These are phyloP conservation scores for Pangasius sanitwongsei DNA, from an alignment of 2,797 vertebrate species.

Conservation along the genomic window DNA sequence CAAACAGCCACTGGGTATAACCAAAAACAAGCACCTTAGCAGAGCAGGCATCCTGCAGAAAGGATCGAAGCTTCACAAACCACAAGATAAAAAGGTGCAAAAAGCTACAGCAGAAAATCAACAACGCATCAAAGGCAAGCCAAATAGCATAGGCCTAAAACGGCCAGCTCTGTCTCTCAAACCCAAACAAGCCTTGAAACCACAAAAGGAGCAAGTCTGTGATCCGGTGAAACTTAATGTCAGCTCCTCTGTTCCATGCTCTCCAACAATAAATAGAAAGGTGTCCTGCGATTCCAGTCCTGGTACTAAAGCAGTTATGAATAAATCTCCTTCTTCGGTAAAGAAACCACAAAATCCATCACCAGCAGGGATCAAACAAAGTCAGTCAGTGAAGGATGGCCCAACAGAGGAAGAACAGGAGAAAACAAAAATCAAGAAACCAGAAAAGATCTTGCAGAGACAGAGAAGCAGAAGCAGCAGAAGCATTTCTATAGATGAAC, in stretches of 20 bases:
- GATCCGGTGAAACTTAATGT: conserved; percentile 68
- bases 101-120: conserved; percentile 66
- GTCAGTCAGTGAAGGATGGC: conserved; percentile 75
- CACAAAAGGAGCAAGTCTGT: conserved; percentile 78
- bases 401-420: conserved; percentile 81
- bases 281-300: conserved; percentile 65
- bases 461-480: conserved; percentile 84
- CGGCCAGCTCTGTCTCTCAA: conserved; percentile 72
- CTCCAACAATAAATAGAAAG: conserved; percentile 68
- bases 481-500: conserved; percentile 92
- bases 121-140: conserved; percentile 69
- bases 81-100: conserved; percentile 65
- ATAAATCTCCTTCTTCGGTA: conserved; percentile 55
- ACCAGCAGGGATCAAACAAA: conserved; percentile 61
- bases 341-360: conserved; percentile 74
- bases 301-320: conserved; percentile 65
- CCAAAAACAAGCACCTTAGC: conserved; percentile 67
- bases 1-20: conserved; percentile 61
- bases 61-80: conserved; percentile 62
- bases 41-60: conserved; percentile 62
- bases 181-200: conserved; percentile 77
- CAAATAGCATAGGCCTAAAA: conserved; percentile 72
- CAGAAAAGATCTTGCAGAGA: conserved; percentile 83
- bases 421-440: conserved; percentile 83
- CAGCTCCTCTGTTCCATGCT: conserved; percentile 66